Evolutionary conservation across 2,113 vertebrate genomes (phyloP).

Genomic region (Urocynchramus pylzowi): DNA sequence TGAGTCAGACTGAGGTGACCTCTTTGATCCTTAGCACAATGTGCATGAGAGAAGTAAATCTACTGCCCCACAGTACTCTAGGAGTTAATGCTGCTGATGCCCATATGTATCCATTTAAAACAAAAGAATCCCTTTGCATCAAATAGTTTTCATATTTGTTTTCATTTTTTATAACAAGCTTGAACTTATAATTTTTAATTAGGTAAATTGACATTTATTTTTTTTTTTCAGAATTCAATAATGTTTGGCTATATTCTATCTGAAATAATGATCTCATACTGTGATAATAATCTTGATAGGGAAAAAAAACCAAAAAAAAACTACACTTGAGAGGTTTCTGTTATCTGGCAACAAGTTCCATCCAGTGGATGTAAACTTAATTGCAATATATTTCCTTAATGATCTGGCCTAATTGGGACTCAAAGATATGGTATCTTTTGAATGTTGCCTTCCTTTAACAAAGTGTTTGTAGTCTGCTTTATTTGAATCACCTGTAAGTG

Average conservation of each 20-base stretch:
- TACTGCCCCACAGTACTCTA: background rate
- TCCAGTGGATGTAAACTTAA: slow-evolving; percentile 60
- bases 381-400: slow-evolving; percentile 69
- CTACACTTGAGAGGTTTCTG: slow-evolving; percentile 26
- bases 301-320: background rate
- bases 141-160: slow-evolving; percentile 42
- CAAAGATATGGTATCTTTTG: slow-evolving; percentile 19
- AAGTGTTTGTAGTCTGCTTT: slow-evolving; percentile 25
- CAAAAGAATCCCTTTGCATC: background rate
- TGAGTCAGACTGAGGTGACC: background rate
- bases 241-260: slow-evolving; percentile 42
- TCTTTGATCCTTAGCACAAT: background rate
- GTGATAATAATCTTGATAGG: slow-evolving; percentile 54
- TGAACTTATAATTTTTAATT: slow-evolving; percentile 62
- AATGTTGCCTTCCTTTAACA: slow-evolving; percentile 7
- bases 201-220: slow-evolving; percentile 33
- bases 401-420: slow-evolving; percentile 56
- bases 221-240: slow-evolving; percentile 39
- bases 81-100: background rate
- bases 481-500: slow-evolving; percentile 38
- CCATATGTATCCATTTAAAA: background rate
- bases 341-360: slow-evolving; percentile 64
- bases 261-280: slow-evolving; percentile 56
- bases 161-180: slow-evolving; percentile 44
- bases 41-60: background rate